These are phyloP conservation scores for Clarias batrachus DNA, from an alignment of 2,113 vertebrate species.

Conservation along the genomic window DNA sequence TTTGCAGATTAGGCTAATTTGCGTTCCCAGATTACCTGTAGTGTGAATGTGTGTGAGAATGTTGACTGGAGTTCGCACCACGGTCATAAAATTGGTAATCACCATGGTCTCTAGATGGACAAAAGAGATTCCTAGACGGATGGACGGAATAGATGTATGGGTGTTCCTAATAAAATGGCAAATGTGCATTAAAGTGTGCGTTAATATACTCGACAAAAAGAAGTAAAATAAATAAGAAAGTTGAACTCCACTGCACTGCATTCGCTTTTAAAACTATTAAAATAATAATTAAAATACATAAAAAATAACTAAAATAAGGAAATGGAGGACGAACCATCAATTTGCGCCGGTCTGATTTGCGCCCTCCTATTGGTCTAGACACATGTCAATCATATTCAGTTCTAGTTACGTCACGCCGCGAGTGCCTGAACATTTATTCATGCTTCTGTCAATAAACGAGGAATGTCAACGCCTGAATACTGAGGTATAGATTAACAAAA, in stretches of 20 bases:
- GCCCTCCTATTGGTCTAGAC: slow-evolving; percentile 30
- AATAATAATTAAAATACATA: background rate
- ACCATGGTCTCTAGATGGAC: too few relatives aligned
- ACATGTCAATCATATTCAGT: slow-evolving; percentile 32
- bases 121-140: too few relatives aligned
- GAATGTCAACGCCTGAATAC: background rate
- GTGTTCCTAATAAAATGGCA: background rate
- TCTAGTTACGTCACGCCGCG: background rate
- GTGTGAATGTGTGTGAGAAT: too few relatives aligned
- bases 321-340: slow-evolving; percentile 32
- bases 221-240: background rate
- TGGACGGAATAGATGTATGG: too few relatives aligned
- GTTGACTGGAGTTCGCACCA: too few relatives aligned
- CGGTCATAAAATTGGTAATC: too few relatives aligned
- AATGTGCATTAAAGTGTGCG: background rate
- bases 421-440: background rate
- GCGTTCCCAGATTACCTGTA: too few relatives aligned
- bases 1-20: too few relatives aligned
- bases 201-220: background rate
- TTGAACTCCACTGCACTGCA: background rate
- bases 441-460: background rate
- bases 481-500: background rate
- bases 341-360: background rate
- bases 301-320: background rate
- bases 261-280: background rate